phyloP scores from a whole-genome alignment of 1,140 invertebrate species.

The Sitobion miscanthi region DNA sequence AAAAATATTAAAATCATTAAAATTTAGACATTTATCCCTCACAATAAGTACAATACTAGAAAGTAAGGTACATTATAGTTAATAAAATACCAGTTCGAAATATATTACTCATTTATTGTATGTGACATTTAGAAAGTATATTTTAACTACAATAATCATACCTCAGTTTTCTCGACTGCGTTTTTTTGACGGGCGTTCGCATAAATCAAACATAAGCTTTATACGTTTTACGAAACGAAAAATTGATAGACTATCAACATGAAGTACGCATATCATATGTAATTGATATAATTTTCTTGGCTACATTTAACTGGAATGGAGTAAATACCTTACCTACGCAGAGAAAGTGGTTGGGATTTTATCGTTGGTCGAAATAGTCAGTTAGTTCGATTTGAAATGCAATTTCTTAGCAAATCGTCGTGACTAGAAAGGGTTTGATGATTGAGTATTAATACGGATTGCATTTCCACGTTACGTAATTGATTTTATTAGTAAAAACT shows the following conservation, averaged over 20 bases:
- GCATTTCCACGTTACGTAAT: background rate
- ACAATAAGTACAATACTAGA: background rate
- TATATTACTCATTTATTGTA: conserved; percentile 4
- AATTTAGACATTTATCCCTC: background rate
- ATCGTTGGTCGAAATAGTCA: background rate
- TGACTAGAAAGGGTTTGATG: conserved; percentile 12
- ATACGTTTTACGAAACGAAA: background rate
- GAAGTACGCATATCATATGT: background rate
- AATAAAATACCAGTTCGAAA: background rate
- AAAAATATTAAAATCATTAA: background rate
- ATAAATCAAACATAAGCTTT: background rate
- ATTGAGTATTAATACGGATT: background rate
- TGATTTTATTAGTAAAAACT: background rate
- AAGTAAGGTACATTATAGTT: background rate
- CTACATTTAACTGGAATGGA: background rate
- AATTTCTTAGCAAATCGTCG: background rate
- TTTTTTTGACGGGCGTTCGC: background rate
- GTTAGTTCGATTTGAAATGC: background rate
- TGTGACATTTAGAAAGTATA: background rate
- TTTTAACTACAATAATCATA: background rate
- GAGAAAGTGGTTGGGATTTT: conserved; percentile 16
- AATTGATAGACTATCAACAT: background rate
- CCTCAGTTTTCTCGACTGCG: background rate
- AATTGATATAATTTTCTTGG: background rate
- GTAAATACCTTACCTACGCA: background rate